Evolutionary conservation across 2,888 invertebrate species (phyloP), one percentile per base, ranked within the genome.

Genomic region (Limnephilus rhombicus): DNA sequence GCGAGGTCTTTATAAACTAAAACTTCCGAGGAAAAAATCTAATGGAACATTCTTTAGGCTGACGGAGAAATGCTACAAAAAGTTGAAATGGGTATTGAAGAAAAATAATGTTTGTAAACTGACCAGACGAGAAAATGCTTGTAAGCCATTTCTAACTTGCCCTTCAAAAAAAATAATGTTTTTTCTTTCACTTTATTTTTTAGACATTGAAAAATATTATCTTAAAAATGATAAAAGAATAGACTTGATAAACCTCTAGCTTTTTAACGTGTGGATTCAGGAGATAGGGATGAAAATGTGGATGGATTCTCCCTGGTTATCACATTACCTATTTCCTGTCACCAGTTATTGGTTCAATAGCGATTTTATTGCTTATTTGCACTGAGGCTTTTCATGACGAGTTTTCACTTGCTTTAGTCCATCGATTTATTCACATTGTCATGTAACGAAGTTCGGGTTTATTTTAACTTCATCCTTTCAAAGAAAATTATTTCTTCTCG

Each of bases 41-140:
- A 34, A 83, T n/a, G 37, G 37, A 37, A 37, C 34, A 83, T 83
- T 83, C 24, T 83, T n/a, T 34, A 83, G 37, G 24, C 37, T 37
- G 15, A 86, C 41, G 37, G 85, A 41, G 24, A 45, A 85, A 37
- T 45, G 18, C 31, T 37, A n/a, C n/a, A 86, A 86, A 86, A 86
- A 45, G n/a, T n/a, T 45, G 86, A 86, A 24, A n/a, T 12, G 86
- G 37, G 37, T 86, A 24, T 45, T 12, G 45, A 29, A 86, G 86
- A 86, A 45, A 41, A 68, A 68, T 4, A 68, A 82, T 82, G 82
- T 82, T 82, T 82, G 31, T 31, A 82, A 34, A 3, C 34, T 82
- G 82, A 82, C 82, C 82, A 82, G 82, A 82, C 31, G 31, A 34
- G 82, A 82, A 82, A 82, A 82, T 82, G 82, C 68, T 31, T 82